These are phyloP conservation scores for Karalla daura DNA, from an alignment of 2,797 vertebrate genomes.

Conservation along the genomic window DNA sequence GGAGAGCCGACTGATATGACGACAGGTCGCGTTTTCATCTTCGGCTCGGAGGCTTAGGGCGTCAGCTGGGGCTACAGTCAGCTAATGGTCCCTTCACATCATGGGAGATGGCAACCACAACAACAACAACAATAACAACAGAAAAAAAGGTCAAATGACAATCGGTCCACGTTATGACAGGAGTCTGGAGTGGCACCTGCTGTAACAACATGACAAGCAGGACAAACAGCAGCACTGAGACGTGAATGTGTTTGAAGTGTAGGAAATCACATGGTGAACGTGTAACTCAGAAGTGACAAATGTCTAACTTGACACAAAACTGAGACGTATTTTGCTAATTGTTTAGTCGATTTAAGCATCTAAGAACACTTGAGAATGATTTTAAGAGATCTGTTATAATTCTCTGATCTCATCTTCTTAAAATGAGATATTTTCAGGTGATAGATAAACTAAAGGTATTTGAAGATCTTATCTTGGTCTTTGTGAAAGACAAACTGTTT, in stretches of 20 bases:
- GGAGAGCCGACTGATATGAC: background rate
- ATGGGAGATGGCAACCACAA: conserved; percentile 15
- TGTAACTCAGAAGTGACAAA: background rate
- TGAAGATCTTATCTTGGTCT: too few relatives aligned
- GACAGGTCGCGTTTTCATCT: conserved; percentile 39
- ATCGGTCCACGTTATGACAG: conserved; percentile 23
- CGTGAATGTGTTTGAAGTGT: conserved; percentile 4
- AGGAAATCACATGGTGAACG: background rate
- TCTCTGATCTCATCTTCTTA: too few relatives aligned
- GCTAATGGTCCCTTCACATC: conserved; percentile 42
- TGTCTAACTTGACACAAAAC: background rate
- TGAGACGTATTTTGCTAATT: too few relatives aligned
- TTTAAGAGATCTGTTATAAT: too few relatives aligned
- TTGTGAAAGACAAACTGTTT: too few relatives aligned
- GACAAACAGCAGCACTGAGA: conserved; percentile 9
- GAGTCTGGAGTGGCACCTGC: conserved; percentile 19
- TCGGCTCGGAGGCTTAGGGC: conserved; percentile 29
- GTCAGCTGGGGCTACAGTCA: conserved; percentile 9
- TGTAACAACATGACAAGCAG: background rate
- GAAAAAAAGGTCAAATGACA: conserved; percentile 49
- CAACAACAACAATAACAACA: too few relatives aligned
- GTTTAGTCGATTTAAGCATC: too few relatives aligned
- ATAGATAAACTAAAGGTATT: too few relatives aligned
- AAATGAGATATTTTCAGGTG: too few relatives aligned
- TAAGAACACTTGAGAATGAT: too few relatives aligned